Conservation (phyloP, 1,140 invertebrate genomes). For the Intoshia linei region DNA sequence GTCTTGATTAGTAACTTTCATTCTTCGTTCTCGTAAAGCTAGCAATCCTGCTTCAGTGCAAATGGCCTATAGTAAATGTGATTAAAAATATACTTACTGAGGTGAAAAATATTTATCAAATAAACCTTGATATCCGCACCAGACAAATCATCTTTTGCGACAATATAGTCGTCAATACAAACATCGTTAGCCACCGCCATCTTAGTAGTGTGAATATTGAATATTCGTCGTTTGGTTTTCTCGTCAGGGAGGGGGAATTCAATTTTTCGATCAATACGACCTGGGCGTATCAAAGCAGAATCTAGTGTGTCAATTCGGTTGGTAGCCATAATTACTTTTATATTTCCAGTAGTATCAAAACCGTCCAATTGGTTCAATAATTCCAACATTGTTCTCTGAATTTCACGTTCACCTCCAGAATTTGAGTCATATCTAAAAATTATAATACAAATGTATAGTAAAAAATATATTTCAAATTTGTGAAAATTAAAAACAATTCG, state of each 20-base stretch:
- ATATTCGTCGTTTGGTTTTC: constrained; percentile 84
- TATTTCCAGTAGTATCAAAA: constrained; percentile 75
- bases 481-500: too few species aligned
- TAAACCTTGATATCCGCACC: constrained; percentile 50
- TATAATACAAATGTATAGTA: background rate
- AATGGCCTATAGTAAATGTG: constrained; percentile 40
- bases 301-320: constrained; percentile 95
- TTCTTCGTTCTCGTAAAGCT: constrained; percentile 71
- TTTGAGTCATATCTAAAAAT: constrained; percentile 57
- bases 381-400: constrained; percentile 97
- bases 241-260: constrained; percentile 97
- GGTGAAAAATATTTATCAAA: background rate
- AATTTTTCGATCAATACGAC: constrained; percentile 91
- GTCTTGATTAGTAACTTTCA: constrained; percentile 98
- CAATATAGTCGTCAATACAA: constrained; percentile 78
- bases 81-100: background rate
- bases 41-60: constrained; percentile 93
- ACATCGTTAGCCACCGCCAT: constrained; percentile 94
- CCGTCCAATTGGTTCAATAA: constrained; percentile 91
- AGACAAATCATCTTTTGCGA: constrained; percentile 95
- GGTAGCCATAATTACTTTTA: constrained; percentile 91
- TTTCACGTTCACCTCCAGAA: constrained; percentile 91
- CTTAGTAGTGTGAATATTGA: constrained; percentile 78
- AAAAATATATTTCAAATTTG: background rate
- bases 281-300: constrained; percentile 83